These are phyloP conservation scores for Lepilemur ruficaudatus DNA, from an alignment of 2,797 vertebrate genomes.

Conservation along the genomic window DNA sequence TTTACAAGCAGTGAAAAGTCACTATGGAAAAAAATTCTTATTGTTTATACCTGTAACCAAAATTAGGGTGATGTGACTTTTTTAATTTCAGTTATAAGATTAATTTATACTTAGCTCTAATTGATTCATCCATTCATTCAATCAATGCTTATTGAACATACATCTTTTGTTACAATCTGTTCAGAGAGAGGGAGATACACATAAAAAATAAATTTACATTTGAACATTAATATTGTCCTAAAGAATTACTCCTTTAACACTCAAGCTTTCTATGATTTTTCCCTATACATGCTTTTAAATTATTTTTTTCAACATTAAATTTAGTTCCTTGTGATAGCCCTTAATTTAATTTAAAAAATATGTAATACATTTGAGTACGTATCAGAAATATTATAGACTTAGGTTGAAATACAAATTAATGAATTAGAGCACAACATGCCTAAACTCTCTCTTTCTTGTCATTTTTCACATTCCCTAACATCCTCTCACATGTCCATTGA, in stretches of 20 bases:
- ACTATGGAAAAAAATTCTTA: background rate
- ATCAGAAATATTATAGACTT: background rate
- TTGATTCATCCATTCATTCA: background rate
- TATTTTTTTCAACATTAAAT: conserved; percentile 26
- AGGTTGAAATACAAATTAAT: conserved; percentile 25
- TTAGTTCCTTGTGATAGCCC: background rate
- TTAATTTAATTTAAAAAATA: conserved; percentile 40
- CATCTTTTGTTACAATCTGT: background rate
- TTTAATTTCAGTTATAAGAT: background rate
- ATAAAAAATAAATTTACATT: background rate
- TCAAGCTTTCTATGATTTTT: background rate
- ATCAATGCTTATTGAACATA: background rate
- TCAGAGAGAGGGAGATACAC: background rate
- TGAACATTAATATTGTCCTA: background rate
- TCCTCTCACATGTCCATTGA: background rate
- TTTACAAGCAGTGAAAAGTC: background rate
- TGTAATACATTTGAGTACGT: background rate
- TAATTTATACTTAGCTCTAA: background rate
- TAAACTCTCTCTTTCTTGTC: background rate
- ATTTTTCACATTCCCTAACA: background rate
- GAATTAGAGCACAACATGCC: background rate
- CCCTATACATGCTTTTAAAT: background rate
- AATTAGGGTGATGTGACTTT: background rate
- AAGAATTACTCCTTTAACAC: background rate
- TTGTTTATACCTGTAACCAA: background rate